Evolutionary conservation across 1,140 invertebrate species (phyloP).

Genomic region (Danaus melanippus): DNA sequence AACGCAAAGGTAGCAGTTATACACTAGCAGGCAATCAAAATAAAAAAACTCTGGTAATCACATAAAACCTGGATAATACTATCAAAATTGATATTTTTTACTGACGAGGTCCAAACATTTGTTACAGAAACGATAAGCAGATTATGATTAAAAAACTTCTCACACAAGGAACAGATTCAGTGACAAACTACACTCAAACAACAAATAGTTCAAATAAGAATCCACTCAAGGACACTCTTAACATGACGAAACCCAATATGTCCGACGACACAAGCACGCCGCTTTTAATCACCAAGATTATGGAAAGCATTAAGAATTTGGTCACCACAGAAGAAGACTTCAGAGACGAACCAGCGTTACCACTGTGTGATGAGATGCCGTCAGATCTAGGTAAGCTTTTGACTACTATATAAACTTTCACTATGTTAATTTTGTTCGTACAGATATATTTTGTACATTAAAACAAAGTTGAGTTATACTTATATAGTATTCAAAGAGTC

Average conservation of each 20-base stretch:
- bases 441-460: too few relatives aligned
- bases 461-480: too few relatives aligned
- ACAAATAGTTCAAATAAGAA: slow-evolving; percentile 23
- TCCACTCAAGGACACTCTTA: slow-evolving; percentile 19
- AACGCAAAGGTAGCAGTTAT: too few relatives aligned
- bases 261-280: slow-evolving; percentile 33
- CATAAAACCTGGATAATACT: too few relatives aligned
- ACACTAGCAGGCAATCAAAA: too few relatives aligned
- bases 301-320: slow-evolving; percentile 42
- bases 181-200: slow-evolving; percentile 17
- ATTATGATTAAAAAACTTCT: slow-evolving; percentile 38
- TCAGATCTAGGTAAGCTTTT: slow-evolving; percentile 47
- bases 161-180: slow-evolving; percentile 10
- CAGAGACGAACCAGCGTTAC: slow-evolving; percentile 37
- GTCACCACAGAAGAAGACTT: slow-evolving; percentile 40
- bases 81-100: too few relatives aligned
- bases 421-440: too few relatives aligned
- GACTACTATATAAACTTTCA: neutral
- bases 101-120: neutral
- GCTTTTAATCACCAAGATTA: slow-evolving; percentile 42
- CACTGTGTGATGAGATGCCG: slow-evolving; percentile 44
- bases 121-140: slow-evolving; percentile 38
- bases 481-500: too few relatives aligned
- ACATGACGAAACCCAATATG: slow-evolving; percentile 32
- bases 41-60: too few relatives aligned